Percentiles rank a stretch among this genome's conserved stretches.
Evolutionary conservation across 2,888 invertebrate species (phyloP).

Genomic region (Ypsolopha scabrella): DNA sequence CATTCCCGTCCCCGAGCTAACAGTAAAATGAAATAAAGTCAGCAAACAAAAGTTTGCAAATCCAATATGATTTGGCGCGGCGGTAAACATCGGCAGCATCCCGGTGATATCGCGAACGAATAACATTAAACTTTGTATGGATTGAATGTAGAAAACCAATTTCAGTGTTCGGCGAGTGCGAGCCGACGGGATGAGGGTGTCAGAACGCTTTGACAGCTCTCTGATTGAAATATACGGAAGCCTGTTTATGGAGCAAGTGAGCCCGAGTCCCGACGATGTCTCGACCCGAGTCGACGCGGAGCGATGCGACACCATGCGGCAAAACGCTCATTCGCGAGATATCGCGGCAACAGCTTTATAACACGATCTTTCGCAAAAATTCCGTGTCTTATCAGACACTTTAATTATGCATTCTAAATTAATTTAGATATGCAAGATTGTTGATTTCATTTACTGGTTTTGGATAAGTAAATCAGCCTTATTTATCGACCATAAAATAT

Average conservation of each 20-base stretch:
- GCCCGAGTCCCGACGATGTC: conserved; percentile 24
- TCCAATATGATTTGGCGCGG: conserved; percentile 71
- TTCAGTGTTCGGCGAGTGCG: conserved; percentile 70
- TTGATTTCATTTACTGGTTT: too few relatives aligned
- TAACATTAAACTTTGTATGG: conserved; percentile 72
- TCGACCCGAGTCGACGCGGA: conserved; percentile 13
- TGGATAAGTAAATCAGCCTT: too few relatives aligned
- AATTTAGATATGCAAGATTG: too few relatives aligned
- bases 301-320: conserved; percentile 1
- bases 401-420: too few relatives aligned
- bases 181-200: conserved; percentile 72
- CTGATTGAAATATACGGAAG: conserved; percentile 75
- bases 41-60: conserved; percentile 71
- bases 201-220: conserved; percentile 73
- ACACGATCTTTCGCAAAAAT: background rate
- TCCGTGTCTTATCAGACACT: background rate
- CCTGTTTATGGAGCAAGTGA: conserved; percentile 69
- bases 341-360: too few relatives aligned
- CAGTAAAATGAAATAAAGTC: conserved; percentile 68
- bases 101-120: conserved; percentile 71
- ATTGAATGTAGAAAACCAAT: conserved; percentile 73
- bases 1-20: conserved; percentile 63
- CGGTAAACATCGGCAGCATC: conserved; percentile 70
- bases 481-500: too few relatives aligned
- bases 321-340: conserved; percentile 2